Evolutionary conservation across 2,113 vertebrate genomes (phyloP), one percentile per base, ranked within the genome.

Genomic region (Corythornis madagascariensis): DNA sequence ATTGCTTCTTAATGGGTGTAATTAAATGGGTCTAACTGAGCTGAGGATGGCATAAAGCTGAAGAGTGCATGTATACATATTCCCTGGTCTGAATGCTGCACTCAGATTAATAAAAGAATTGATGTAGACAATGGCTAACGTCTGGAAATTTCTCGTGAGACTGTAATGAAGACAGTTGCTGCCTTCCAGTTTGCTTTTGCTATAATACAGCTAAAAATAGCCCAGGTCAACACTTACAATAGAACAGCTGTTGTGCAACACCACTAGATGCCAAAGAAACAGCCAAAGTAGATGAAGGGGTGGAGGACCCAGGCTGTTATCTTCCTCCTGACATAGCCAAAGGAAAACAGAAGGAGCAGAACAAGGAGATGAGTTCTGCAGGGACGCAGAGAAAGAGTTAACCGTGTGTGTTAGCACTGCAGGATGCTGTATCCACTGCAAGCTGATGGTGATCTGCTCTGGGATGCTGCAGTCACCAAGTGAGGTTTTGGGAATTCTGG

Each of bases 1-100:
- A 88, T 80, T 92, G 57, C 57, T 92, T 89, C 87, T 95, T 95
- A 93, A 89, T 77, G 66, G 29, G 18, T 64, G 78, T 85, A 92
- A 90, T 91, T 92, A 95, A 95, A 85, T 56, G 83, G 61, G 45
- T 90, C 80, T 73, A 50, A 43, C 82, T 72, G 66, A 87, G 93
- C 83, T 66, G 70, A 92, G 83, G 69, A 28, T 59, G 78, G 70
- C 25, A 15, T 26, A n/a, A 71, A 67, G 65, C 59, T 45, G n/a
- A 16, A 35, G 73, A 92, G 66, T 21, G n/a, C 16, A 7, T 56
- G 65, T 73, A 59, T 59, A 20, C 16, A 7, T 9, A 29, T 43
- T 81, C 55, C n/a, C 77, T 24, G 71, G 33, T 56, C 84, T 31
- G 83, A 89, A 83, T n/a, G 13, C 53, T 15, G n/a, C 45, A 15